Conservation (phyloP, 2,113 vertebrate genomes). For the Silurus meridionalis region DNA sequence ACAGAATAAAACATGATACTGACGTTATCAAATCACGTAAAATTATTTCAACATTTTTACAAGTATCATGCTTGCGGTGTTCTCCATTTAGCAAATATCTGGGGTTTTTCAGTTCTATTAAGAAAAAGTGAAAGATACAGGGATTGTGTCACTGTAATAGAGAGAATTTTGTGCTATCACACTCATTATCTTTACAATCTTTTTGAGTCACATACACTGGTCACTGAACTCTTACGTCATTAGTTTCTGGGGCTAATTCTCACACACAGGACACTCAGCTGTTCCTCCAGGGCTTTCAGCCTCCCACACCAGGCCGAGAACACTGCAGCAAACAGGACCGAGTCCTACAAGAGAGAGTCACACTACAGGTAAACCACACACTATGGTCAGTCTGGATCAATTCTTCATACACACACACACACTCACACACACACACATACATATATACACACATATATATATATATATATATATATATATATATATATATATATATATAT, state of each 20-base stretch:
- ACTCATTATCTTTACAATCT: neutral
- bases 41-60: neutral
- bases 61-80: neutral
- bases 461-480: too few species aligned
- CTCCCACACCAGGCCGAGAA: slow-evolving; percentile 55
- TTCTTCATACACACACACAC: slow-evolving; percentile 7
- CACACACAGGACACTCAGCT: slow-evolving; percentile 66
- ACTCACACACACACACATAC: too few species aligned
- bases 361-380: slow-evolving; percentile 64
- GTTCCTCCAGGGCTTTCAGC: slow-evolving; percentile 62
- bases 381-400: slow-evolving; percentile 6
- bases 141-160: neutral
- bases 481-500: too few species aligned
- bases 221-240: neutral
- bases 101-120: neutral
- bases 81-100: neutral
- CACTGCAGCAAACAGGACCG: slow-evolving; percentile 62
- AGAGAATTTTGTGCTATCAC: neutral
- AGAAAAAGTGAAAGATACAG: neutral
- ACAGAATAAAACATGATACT: neutral
- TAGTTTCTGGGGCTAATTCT: neutral
- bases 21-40: neutral
- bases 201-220: neutral
- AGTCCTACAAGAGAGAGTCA: slow-evolving; percentile 66
- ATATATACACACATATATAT: too few species aligned